A percentile compares a stretch with the other conserved stretches of the same genome.
Evolutionary conservation across 1,140 invertebrate species (phyloP).

Genomic region (Samia ricini): DNA sequence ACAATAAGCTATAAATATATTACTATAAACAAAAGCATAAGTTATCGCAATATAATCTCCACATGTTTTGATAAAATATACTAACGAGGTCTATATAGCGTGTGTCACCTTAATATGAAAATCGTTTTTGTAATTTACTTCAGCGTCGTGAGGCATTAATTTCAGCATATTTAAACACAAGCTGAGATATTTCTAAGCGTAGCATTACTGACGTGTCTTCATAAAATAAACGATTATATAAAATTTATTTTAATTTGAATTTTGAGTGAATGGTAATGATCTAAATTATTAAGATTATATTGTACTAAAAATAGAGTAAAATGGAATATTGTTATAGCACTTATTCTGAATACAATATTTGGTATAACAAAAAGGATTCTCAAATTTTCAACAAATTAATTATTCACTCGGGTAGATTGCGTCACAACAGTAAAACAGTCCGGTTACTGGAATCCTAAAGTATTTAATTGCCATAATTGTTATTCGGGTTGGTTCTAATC

Average conservation of each 20-base stretch:
- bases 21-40: no score
- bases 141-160: conserved; percentile 26
- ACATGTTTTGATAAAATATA: not conserved
- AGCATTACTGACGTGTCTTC: not conserved
- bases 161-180: conserved; percentile 23
- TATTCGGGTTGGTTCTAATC: conserved; percentile 56
- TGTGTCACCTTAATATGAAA: conserved; percentile 21
- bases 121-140: conserved; percentile 32
- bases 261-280: no score
- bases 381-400: not conserved
- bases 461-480: conserved; percentile 71
- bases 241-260: no score
- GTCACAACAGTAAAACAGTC: not conserved
- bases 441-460: conserved; percentile 13
- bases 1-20: no score
- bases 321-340: no score
- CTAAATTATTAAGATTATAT: no score
- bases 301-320: no score
- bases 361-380: not conserved
- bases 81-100: not conserved
- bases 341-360: no score
- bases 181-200: conserved; percentile 1
- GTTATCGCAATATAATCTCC: no score
- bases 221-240: not conserved
- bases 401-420: not conserved